Evolutionary conservation across 2,888 invertebrate genomes (phyloP).

Genomic region (Cheilosia vernalis): DNA sequence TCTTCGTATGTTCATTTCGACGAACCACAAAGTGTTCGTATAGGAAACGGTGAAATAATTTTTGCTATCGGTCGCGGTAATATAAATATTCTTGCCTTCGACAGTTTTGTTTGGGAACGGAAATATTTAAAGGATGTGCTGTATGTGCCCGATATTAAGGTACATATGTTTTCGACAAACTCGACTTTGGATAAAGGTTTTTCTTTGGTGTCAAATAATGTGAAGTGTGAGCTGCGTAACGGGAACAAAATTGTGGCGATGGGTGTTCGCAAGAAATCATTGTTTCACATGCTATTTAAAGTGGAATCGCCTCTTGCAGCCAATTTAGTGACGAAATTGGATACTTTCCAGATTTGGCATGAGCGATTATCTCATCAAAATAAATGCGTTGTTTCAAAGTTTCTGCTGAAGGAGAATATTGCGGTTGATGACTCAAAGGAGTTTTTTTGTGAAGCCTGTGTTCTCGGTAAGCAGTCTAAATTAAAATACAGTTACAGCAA

Average conservation of each 20-base stretch:
- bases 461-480: not conserved
- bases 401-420: constrained; percentile 6
- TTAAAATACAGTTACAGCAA: not conserved
- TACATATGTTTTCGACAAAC: no score
- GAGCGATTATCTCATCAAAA: constrained; percentile 17
- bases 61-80: no score
- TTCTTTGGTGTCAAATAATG: no score
- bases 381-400: not conserved
- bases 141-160: no score
- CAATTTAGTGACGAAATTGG: not conserved
- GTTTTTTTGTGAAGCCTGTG: constrained; percentile 1
- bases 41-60: no score
- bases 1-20: no score
- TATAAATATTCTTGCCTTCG: not conserved
- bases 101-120: not conserved
- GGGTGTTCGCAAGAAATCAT: no score
- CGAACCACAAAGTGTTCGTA: not conserved
- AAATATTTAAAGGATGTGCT: no score
- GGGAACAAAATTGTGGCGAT: no score
- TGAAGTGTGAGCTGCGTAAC: no score
- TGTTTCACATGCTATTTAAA: no score
- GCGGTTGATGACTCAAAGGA: not conserved
- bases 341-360: not conserved
- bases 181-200: no score
- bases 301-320: not conserved